These are phyloP conservation scores for Odocoileus virginianus DNA, from an alignment of 2,113 vertebrate species.

Conservation along the genomic window DNA sequence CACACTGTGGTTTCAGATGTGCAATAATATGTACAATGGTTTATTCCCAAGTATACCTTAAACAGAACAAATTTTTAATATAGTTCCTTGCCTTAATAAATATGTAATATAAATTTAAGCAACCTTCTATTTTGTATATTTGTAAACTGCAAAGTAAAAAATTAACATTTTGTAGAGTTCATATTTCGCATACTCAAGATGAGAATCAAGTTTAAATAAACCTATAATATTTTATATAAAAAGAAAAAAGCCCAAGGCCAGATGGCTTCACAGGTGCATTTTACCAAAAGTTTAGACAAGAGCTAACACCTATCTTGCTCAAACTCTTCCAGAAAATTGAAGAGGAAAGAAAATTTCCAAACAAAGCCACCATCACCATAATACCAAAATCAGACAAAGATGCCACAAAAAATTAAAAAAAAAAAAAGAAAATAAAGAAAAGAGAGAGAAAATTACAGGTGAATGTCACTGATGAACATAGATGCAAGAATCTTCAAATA, in stretches of 20 bases:
- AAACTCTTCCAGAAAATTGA: background rate
- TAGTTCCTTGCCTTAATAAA: background rate
- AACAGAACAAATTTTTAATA: constrained; percentile 83
- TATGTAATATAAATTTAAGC: constrained; percentile 88
- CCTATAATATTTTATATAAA: constrained; percentile 83
- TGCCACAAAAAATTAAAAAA: too few species aligned
- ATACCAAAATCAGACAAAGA: background rate
- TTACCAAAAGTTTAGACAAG: background rate
- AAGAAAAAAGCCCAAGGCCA: background rate
- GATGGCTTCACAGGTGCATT: background rate
- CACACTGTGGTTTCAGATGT: constrained; percentile 96
- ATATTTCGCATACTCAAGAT: constrained; percentile 88
- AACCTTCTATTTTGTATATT: constrained; percentile 91
- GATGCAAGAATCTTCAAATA: background rate
- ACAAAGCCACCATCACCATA: background rate
- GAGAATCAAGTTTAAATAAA: constrained; percentile 88
- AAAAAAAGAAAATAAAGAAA: too few species aligned
- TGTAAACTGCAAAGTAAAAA: constrained; percentile 86
- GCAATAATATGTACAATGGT: constrained; percentile 96
- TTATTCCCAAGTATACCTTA: constrained; percentile 88
- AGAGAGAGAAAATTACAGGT: background rate
- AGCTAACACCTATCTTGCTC: background rate
- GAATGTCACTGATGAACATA: background rate
- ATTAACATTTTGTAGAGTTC: constrained; percentile 85
- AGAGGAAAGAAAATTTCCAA: background rate